Conservation (phyloP, 2,113 vertebrate genomes). For the Neodon shergylaensis region DNA sequence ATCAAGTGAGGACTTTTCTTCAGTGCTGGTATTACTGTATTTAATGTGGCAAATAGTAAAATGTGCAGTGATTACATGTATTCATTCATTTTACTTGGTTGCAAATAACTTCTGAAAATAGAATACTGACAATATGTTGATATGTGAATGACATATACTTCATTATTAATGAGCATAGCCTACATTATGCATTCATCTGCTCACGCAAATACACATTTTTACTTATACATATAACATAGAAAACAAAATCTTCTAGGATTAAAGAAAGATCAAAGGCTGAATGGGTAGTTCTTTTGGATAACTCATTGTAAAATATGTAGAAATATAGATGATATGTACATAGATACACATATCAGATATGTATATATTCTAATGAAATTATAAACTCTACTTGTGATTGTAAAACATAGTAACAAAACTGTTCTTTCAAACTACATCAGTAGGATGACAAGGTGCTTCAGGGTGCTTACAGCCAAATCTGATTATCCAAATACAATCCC, state of each 20-base stretch:
- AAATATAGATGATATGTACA: not conserved
- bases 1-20: conserved; percentile 30
- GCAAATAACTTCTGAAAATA: conserved; percentile 15
- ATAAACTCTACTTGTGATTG: not conserved
- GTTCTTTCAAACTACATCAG: not conserved
- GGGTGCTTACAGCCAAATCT: not conserved
- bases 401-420: not conserved
- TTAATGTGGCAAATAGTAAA: conserved; percentile 30
- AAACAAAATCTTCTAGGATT: not conserved
- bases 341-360: not conserved
- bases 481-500: not conserved
- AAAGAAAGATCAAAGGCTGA: not conserved
- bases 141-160: not conserved
- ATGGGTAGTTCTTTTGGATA: not conserved
- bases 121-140: not conserved
- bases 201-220: not conserved
- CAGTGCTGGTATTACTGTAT: not conserved
- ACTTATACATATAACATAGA: not conserved
- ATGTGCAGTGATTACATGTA: not conserved
- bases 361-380: not conserved
- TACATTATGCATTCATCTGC: not conserved
- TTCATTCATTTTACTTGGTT: not conserved
- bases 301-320: not conserved
- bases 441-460: not conserved
- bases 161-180: conserved; percentile 2